phyloP scores from a whole-genome alignment of 2,113 vertebrate species.

The Accipiter virgatus region DNA sequence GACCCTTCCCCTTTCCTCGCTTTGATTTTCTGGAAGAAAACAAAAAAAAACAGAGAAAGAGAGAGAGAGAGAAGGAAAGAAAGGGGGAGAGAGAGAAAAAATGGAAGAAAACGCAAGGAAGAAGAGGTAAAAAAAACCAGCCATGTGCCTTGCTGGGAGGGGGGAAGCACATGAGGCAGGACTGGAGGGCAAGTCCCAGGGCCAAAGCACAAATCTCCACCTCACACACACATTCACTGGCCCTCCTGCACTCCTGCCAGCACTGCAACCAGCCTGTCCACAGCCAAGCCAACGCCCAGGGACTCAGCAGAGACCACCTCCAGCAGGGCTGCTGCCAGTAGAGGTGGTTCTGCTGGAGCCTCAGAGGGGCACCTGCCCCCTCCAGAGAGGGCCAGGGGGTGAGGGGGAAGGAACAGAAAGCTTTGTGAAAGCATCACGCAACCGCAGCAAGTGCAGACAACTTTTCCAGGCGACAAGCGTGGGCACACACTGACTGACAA shows the following conservation, averaged over 20 bases:
- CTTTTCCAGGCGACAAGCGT: not conserved
- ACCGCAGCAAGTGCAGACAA: not conserved
- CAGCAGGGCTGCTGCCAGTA: not conserved
- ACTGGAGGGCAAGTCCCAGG: not conserved
- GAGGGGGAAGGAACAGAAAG: not conserved
- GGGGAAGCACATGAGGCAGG: conserved; percentile 25
- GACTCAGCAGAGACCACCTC: not conserved
- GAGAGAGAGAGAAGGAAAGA: conserved; percentile 59
- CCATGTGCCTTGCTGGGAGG: conserved; percentile 54
- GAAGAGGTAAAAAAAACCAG: conserved; percentile 36
- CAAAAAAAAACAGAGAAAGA: conserved; percentile 60
- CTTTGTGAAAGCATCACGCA: not conserved
- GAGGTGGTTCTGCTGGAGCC: not conserved
- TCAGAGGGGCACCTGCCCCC: not conserved
- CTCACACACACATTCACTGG: not conserved
- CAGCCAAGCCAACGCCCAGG: not conserved
- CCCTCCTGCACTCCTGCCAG: not conserved
- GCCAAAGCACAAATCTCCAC: conserved; percentile 1
- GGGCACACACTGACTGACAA: not conserved
- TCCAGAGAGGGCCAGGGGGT: not conserved
- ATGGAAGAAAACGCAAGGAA: conserved; percentile 46
- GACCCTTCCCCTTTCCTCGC: conserved; percentile 93
- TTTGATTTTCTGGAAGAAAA: conserved; percentile 95
- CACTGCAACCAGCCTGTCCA: not conserved
- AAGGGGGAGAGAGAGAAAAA: not conserved